Conservation (phyloP, 2,797 vertebrate species). For the Enteromius anoplus region DNA sequence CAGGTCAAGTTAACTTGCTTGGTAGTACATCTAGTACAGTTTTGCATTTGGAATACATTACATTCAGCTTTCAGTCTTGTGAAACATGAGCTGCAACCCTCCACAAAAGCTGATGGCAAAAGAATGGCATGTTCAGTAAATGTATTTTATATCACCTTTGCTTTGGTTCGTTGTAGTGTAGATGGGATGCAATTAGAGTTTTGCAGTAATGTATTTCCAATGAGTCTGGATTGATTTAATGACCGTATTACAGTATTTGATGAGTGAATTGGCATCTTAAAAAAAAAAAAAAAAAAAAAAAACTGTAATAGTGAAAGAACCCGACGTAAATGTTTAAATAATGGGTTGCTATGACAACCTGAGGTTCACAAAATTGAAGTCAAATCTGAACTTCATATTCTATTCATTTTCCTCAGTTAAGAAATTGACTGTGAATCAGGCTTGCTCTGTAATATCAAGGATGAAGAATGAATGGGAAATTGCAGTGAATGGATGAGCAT, state of each 20-base stretch:
- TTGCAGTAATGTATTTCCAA: neutral
- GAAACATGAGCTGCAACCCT: neutral
- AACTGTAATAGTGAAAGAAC: neutral
- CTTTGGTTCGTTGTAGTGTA: neutral
- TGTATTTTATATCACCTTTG: neutral
- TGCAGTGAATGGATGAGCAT: neutral
- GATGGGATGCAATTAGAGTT: neutral
- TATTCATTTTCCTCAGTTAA: conserved; percentile 45
- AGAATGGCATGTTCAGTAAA: neutral
- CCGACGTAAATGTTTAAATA: neutral
- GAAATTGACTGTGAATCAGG: neutral
- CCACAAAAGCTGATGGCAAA: neutral
- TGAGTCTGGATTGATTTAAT: no score
- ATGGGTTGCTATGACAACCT: conserved; percentile 42
- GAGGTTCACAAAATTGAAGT: neutral
- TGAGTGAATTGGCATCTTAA: no score
- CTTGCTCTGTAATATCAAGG: neutral
- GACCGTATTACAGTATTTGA: no score
- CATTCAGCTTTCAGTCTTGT: neutral
- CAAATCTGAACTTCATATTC: conserved; percentile 40
- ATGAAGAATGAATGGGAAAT: conserved; percentile 9
- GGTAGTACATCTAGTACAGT: neutral
- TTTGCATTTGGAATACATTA: neutral
- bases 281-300: no score
- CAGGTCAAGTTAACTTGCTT: neutral